phyloP scores from a whole-genome alignment of 2,113 vertebrate genomes.

The Rhodinocichla rosea region DNA sequence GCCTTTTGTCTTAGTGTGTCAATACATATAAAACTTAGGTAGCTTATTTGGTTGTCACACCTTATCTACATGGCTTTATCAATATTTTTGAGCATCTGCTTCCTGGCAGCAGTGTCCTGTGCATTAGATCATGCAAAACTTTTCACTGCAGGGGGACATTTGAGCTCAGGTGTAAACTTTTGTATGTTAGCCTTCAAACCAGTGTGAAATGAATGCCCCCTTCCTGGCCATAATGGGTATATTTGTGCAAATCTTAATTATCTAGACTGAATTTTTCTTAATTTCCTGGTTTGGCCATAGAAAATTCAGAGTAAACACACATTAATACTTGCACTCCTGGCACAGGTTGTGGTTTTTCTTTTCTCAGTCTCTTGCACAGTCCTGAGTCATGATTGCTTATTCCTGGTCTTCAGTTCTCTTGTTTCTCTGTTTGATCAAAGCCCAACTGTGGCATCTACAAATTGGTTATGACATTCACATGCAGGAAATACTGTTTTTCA shows the following conservation, averaged over 20 bases:
- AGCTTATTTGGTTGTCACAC: neutral
- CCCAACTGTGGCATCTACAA: neutral
- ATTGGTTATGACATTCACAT: neutral
- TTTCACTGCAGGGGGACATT: neutral
- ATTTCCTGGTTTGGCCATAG: neutral
- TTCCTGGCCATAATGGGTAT: neutral
- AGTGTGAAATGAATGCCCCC: neutral
- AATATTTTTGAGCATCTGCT: neutral
- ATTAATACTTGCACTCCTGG: neutral
- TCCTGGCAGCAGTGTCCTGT: neutral
- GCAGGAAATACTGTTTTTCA: neutral
- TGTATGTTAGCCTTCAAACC: neutral
- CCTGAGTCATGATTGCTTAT: neutral
- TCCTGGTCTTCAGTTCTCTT: neutral
- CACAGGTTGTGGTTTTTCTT: neutral
- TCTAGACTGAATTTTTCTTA: neutral
- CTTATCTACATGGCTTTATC: neutral
- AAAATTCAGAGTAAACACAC: neutral
- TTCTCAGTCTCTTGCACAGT: neutral
- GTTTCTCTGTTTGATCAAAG: constrained; percentile 21
- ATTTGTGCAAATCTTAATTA: neutral
- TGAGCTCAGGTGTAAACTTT: neutral
- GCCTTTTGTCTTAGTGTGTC: neutral
- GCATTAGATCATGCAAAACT: neutral
- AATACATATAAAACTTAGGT: neutral